Percentiles rank a stretch among this genome's conserved stretches.
phyloP scores from a whole-genome alignment of 2,113 vertebrate genomes.

The Peromyscus californicus region DNA sequence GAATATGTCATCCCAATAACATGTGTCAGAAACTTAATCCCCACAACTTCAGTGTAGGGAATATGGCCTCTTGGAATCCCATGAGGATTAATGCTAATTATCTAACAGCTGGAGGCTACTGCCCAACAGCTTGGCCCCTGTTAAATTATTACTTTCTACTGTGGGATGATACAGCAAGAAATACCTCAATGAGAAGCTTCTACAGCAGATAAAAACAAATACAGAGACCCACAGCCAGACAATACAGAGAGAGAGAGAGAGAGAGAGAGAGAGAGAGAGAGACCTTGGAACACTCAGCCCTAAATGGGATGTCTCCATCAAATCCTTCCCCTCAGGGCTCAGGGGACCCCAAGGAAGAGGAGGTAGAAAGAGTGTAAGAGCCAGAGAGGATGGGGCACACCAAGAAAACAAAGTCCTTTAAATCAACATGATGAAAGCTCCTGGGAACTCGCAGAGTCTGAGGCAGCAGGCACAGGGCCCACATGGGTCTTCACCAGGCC shows the following conservation, averaged over 20 bases:
- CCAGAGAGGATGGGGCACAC: not conserved
- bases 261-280: not conserved
- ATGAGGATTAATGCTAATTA: not conserved
- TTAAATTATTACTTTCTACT: not conserved
- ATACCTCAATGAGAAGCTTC: not conserved
- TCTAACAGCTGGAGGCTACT: not conserved
- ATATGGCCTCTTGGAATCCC: not conserved
- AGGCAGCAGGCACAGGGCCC: not conserved
- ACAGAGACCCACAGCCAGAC: not conserved
- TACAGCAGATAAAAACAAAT: not conserved
- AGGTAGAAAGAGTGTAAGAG: not conserved
- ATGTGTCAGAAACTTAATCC: not conserved
- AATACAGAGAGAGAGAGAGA: not conserved
- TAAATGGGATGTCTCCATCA: not conserved
- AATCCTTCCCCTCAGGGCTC: not conserved
- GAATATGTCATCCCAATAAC: not conserved
- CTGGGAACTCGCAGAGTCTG: not conserved
- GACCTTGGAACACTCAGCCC: no score
- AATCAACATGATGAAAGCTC: not conserved
- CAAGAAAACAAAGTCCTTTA: not conserved
- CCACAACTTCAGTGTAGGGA: not conserved
- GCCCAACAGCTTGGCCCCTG: not conserved
- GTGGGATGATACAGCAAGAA: not conserved
- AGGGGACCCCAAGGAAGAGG: not conserved
- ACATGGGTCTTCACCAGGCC: not conserved